Percentiles rank a stretch among this genome's conserved stretches.
phyloP scores from a whole-genome alignment of 2,113 vertebrate genomes.

The Conger conger region DNA sequence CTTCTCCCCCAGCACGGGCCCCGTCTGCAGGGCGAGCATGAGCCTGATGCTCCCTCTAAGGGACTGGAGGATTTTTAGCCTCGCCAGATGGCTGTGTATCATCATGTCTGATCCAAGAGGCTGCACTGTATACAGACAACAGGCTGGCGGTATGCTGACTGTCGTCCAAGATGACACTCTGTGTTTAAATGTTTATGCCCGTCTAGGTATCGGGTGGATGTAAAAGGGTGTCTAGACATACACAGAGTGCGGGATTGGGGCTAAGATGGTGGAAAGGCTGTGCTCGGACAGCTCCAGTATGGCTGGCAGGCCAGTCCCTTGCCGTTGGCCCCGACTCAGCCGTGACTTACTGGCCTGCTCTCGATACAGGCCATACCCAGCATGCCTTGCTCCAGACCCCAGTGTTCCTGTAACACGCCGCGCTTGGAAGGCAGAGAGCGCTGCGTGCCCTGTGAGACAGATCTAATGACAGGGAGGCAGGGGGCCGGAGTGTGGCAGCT shows the following conservation, averaged over 20 bases:
- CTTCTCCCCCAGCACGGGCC: background rate
- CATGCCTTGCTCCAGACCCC: background rate
- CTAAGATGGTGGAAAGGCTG: background rate
- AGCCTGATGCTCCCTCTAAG: background rate
- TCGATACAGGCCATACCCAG: background rate
- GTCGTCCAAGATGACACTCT: background rate
- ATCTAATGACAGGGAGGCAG: conserved; percentile 11
- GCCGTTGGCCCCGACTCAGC: background rate
- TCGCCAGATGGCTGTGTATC: background rate
- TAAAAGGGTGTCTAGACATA: background rate
- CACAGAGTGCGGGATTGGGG: background rate
- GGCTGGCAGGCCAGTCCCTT: background rate
- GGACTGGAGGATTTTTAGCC: background rate
- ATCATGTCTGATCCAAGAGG: background rate
- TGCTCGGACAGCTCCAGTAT: background rate
- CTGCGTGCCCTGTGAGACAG: background rate
- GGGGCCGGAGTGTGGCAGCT: background rate
- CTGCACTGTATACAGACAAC: background rate
- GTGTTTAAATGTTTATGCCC: background rate
- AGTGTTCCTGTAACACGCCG: background rate
- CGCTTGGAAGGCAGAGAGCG: background rate
- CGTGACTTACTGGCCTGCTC: background rate
- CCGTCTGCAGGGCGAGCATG: background rate
- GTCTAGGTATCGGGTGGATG: background rate
- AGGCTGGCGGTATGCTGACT: background rate